Evolutionary conservation across 64 coral and sea anemone genomes (phyloP).

Genomic region (Stichodactyla mertensii): DNA sequence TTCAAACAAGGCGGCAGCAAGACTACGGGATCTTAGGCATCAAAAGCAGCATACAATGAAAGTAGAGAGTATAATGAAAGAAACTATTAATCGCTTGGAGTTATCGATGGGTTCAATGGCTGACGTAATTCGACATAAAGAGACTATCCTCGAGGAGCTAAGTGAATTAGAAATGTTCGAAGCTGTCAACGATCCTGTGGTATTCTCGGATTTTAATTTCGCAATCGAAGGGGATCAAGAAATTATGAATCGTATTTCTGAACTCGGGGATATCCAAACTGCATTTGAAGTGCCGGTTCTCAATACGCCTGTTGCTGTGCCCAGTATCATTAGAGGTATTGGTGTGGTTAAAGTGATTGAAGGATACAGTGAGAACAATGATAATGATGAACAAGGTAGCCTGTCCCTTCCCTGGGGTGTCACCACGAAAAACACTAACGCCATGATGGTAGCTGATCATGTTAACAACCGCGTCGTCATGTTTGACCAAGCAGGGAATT

Average conservation of each 20-base stretch:
- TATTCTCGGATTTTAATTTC: neutral
- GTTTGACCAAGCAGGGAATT: neutral
- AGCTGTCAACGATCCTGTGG: neutral
- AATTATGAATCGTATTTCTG: neutral
- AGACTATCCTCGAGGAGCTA: neutral
- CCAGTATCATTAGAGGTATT: neutral
- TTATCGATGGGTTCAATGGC: neutral
- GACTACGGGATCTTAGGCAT: neutral
- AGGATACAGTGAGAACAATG: neutral
- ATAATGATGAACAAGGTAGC: neutral
- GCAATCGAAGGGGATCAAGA: neutral
- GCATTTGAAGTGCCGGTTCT: neutral
- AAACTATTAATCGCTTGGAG: neutral
- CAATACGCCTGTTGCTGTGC: neutral
- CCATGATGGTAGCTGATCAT: neutral
- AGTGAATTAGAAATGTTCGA: neutral
- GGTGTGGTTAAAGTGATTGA: neutral
- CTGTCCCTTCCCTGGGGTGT: conserved; percentile 12
- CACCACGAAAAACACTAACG: neutral
- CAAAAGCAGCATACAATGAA: neutral
- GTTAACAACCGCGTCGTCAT: neutral
- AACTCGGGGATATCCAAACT: neutral
- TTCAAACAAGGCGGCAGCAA: neutral
- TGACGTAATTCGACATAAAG: neutral
- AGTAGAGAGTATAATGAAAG: neutral